Base-by-base conservation (phyloP, 2,797 vertebrate species). In the Darevskia nairensis region DNA sequence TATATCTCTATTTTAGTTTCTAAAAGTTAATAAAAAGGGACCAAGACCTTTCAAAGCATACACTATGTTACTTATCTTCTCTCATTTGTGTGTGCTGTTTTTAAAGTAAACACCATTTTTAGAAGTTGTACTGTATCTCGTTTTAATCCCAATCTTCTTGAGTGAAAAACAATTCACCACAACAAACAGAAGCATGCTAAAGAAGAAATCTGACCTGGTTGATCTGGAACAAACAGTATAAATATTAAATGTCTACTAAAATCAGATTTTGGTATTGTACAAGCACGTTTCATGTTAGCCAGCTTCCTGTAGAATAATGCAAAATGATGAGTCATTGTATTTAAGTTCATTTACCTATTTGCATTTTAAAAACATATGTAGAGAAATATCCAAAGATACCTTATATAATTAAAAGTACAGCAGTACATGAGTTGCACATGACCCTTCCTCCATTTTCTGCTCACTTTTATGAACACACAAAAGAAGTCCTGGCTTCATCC, bases 201-300 rank as follows among this genome's bases (percentile, higher is more conserved):
- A 61, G 21, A 19, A 61, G 59, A 61, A 61, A 19, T 19, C 6
- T 61, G 59, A 72, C 90, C 86, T 86, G 5, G 27, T 87, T 68
- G 61, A 86, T 85, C 93, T 86, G 84, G 55, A 88, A 92, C 69
- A 35, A 94, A 90, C 68, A 82, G 68, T 94, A 87, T 93, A 86
- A 94, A 81, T 94, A 88, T 64, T 90, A 75, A 89, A 55, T 1
- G 77, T 91, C 81, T 91, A 82, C 21, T 87, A 94, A 88, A 61
- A 89, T 89, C 82, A 83, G 86, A 90, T 80, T 94, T 92, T 32
- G n/a, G 92, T 93, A 93, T 76, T 46, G 80, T 71, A 91, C 92
- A 68, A 46, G 81, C 75, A 82, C 92, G 35, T 92, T 68, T 92
- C 76, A 90, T 78, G 74, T 72, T 71, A 82, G 86, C 77, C 46